Conservation (phyloP, 2,797 vertebrate genomes). For the Odontamblyopus rebecca region DNA sequence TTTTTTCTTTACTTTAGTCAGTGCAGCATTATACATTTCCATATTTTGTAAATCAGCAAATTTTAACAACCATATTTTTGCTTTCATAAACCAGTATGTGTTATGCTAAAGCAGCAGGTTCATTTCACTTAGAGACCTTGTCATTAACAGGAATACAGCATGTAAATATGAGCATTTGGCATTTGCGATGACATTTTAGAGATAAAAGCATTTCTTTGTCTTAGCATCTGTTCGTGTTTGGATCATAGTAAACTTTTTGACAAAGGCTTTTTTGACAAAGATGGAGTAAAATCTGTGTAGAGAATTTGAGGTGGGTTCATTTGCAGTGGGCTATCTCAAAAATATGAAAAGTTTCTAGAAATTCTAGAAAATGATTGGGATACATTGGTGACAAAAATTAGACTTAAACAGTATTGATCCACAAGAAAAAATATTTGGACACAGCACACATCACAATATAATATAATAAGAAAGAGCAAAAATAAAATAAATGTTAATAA, state of each 20-base stretch:
- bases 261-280: background rate
- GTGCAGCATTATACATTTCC: conserved; percentile 47
- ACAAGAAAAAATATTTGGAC: too few relatives aligned
- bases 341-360: background rate
- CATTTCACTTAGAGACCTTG: conserved; percentile 17
- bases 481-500: too few relatives aligned
- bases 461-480: too few relatives aligned
- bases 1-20: conserved; percentile 46
- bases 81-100: conserved; percentile 10
- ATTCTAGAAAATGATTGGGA: background rate
- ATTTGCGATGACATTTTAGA: background rate
- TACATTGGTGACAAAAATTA: background rate
- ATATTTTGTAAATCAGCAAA: conserved; percentile 51
- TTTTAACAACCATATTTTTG: conserved; percentile 21
- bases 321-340: background rate
- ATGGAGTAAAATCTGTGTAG: too few relatives aligned
- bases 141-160: background rate
- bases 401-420: too few relatives aligned
- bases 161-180: background rate
- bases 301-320: too few relatives aligned
- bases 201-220: background rate
- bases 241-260: background rate
- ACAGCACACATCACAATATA: too few relatives aligned
- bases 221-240: background rate
- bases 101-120: conserved; percentile 17